These are phyloP conservation scores for Torymus texanus DNA, from an alignment of 2,888 invertebrate genomes.

Conservation along the genomic window DNA sequence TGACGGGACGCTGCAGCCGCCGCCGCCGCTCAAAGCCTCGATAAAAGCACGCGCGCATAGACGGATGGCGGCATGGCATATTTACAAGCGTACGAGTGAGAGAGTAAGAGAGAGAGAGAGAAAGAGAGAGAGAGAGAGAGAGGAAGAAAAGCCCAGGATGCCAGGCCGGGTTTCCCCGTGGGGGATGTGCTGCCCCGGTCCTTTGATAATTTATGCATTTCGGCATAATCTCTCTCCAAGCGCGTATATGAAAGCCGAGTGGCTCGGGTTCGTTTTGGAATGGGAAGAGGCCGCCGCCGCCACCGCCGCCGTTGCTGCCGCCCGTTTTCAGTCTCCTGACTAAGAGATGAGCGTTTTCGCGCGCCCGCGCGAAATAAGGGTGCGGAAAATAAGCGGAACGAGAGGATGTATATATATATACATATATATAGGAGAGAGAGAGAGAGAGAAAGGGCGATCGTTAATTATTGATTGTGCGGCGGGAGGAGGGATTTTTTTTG, in stretches of 20 bases:
- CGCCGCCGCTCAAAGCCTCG: constrained; percentile 10
- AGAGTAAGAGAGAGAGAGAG: background rate
- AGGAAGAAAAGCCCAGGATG: background rate
- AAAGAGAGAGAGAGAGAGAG: constrained; percentile 20
- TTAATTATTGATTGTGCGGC: constrained; percentile 36
- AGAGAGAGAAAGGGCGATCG: background rate
- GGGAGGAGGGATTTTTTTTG: background rate
- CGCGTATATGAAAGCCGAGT: constrained; percentile 55
- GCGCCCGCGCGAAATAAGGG: constrained; percentile 47
- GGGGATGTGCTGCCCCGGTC: constrained; percentile 48
- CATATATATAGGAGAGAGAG: background rate
- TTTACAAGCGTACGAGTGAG: constrained; percentile 39
- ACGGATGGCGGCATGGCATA: constrained; percentile 24
- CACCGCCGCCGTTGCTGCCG: background rate
- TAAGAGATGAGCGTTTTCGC: constrained; percentile 53
- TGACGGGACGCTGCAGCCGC: constrained; percentile 8
- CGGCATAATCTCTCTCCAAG: constrained; percentile 64
- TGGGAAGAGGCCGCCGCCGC: background rate
- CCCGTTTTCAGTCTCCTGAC: constrained; percentile 32
- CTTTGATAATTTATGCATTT: constrained; percentile 70
- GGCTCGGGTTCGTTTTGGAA: background rate
- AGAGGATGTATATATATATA: background rate
- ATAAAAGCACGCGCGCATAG: constrained; percentile 18
- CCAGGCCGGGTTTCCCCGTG: constrained; percentile 33
- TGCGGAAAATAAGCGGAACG: constrained; percentile 39